Conservation (phyloP, 2,888 invertebrate genomes). For the Galerucella pusilla region DNA sequence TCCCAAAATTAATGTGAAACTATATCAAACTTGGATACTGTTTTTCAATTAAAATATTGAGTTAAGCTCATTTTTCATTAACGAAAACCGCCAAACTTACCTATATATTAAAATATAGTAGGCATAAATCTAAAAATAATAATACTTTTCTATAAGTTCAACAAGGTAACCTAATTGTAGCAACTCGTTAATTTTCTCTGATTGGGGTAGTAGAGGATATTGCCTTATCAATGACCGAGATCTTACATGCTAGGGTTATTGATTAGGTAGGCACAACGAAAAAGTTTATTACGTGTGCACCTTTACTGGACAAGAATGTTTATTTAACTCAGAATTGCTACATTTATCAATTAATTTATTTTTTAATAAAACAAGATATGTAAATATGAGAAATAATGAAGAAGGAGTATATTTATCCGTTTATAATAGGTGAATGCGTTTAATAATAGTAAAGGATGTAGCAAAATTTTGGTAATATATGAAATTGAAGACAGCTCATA, state of each 20-base stretch:
- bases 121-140: neutral
- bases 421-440: no score
- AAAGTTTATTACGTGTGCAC: slow-evolving; percentile 40
- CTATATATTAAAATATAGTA: no score
- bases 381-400: no score
- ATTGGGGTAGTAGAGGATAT: slow-evolving; percentile 60
- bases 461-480: no score
- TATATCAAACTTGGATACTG: no score
- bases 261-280: slow-evolving; percentile 59
- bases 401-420: no score
- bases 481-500: no score
- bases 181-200: slow-evolving; percentile 19
- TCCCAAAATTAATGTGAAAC: no score
- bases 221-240: slow-evolving; percentile 62
- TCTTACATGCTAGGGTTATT: slow-evolving; percentile 60
- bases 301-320: slow-evolving; percentile 17
- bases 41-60: no score
- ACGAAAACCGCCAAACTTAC: no score
- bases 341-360: neutral
- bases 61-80: no score
- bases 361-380: neutral
- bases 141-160: slow-evolving; percentile 1
- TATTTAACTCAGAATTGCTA: slow-evolving; percentile 7
- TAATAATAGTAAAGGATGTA: no score
- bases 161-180: slow-evolving; percentile 17